Evolutionary conservation across 2,888 invertebrate species (phyloP), one percentile per base, ranked within the genome.

Genomic region (Eupelmus urozonus): DNA sequence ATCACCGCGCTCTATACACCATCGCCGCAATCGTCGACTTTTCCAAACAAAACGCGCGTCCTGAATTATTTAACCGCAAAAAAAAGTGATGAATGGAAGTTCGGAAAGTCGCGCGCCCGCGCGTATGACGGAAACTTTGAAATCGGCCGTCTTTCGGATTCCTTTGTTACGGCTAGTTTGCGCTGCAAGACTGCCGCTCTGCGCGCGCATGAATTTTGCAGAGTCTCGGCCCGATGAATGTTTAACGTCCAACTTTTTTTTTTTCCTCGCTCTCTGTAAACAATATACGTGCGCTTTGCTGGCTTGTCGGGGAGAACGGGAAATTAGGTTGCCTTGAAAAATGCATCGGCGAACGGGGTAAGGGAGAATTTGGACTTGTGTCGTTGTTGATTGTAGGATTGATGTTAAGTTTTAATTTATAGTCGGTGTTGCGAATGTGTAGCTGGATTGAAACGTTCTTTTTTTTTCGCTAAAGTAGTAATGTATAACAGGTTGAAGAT

Each of bases 241-340:
- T 45, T 34, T 34, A 45, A 16, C 9, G 45, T 9, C 2, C 13
- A 16, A 16, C 45, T 45, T 45, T 42, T 60, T 34, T 29, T 34
- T 34, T n/a, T 34, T 45, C 7, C 45, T 16, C 16, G 2, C 45
- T 7, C 45, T 2, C 3, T 45, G 45, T 45, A 16, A 45, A 45
- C 45, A 45, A 45, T 13, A 45, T 45, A 40, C 40, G 40, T 45
- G 16, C 2, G 13, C 2, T 2, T 45, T 45, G 16, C 45, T 7
- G 13, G 16, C 45, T 45, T 16, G 7, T 18, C 34, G 25, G 51
- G 34, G 11, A 2, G 11, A 55, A 29, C 18, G 18, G 13, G 27
- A 25, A 45, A 59, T 59, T 27, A 29, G 59, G 59, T 59, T 59
- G n/a, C 59, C 59, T 59, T 29, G 29, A 18, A 29, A 59, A 29